Evolutionary conservation across 2,797 vertebrate genomes (phyloP), one percentile per base, ranked within the genome.

Genomic region (Hydrolagus colliei): DNA sequence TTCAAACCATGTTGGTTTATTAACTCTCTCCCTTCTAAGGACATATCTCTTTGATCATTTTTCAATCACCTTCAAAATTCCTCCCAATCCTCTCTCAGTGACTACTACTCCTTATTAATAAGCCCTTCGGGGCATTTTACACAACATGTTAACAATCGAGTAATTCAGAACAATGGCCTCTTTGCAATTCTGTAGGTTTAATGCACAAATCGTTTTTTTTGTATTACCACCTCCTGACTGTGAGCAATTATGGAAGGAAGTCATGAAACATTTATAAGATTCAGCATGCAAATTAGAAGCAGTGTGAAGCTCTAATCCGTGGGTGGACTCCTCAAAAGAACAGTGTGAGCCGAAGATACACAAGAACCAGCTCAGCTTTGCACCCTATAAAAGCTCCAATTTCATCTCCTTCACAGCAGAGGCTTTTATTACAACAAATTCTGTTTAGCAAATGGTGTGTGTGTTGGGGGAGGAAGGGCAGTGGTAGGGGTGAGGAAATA

Each of bases 141-240:
- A 52, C 41, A 6, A 52, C 32, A 12, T 35, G 27, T 9, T 84
- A 52, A 68, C 65, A 71, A 68, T 67, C 20, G 79, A 84, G 71
- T 71, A 16, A 95, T 94, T 95, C 90, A 92, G 92, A 93, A 88
- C 92, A 92, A 92, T 92, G 79, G 89, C 90, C 90, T 91, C 93
- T 95, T 95, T 94, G 93, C 92, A 92, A 52, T 52, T 96, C 94
- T 95, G 94, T 94, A 94, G 91, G 95, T 96, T 96, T 95, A 95
- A 95, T 95, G 94, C 92, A 95, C 92, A 95, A 95, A 96, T 96
- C 96, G 96, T 96, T 97, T 96, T 95, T 96, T 96, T 95, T 96
- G 91, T 94, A 95, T 96, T 96, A 95, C 94, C 92, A 94, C 92
- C 93, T 84, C 65, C 79, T 84, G 92, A 92, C 93, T 94, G 91